Base-by-base conservation (phyloP, 1,140 invertebrate species). In the Tetragnatha versicolor region DNA sequence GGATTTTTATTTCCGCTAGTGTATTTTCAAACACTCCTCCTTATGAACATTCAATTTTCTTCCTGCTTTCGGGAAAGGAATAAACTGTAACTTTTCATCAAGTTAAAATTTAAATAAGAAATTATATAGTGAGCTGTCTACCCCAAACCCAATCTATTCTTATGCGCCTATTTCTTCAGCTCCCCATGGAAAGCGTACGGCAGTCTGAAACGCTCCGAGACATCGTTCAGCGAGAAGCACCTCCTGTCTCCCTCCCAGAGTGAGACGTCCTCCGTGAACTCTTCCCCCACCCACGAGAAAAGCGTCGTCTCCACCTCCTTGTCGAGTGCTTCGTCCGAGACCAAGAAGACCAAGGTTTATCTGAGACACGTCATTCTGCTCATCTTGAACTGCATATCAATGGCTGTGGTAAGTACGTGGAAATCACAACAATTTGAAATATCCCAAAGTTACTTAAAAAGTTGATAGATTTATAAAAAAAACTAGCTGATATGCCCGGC, bases 351-450 rank as follows among this genome's bases (percentile, higher is more conserved):
- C 10, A 14, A 33, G 22, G 45, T 42, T 5, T 35, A 69, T n/a
- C 51, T 79, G 10, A 49, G 76, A 4, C 76, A 79, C 3, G 76
- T 69, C n/a, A 69, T 79, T 22, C 53, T 79, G 0, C 76, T 79
- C 4, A 79, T 79, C n/a, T 22, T 79, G 5, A 55, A 42, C 65
- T 69, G 35, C 39, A 79, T 79, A 68, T 79, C 76, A 14, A 79
- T 79, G 76, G 65, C 76, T 37, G 65, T 79, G 37, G 76, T 79
- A 58, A 69, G 76, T 63, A 45, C 9, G 42, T 10, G n/a, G n/a
- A n/a, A n/a, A n/a, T n/a, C n/a, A n/a, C n/a, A n/a, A n/a, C n/a
- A n/a, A n/a, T n/a, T n/a, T n/a, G n/a, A n/a, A n/a, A n/a, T n/a
- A n/a, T n/a, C n/a, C n/a, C n/a, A n/a, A n/a, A n/a, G n/a, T n/a